These are phyloP conservation scores for Butastur rufipennis DNA, from an alignment of 2,113 vertebrate genomes.

Conservation along the genomic window DNA sequence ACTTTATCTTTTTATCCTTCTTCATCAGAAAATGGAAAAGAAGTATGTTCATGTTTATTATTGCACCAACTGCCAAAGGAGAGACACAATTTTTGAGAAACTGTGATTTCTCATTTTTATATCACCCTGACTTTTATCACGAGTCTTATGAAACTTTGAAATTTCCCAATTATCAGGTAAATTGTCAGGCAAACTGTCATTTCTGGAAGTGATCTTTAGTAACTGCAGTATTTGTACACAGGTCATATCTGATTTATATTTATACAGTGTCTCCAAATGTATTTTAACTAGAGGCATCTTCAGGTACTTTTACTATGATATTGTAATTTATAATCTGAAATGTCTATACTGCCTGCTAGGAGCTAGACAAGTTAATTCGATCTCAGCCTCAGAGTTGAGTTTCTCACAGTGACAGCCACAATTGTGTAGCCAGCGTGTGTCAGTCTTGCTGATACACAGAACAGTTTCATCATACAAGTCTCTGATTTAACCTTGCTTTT, in stretches of 20 bases:
- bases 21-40: not conserved
- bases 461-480: not conserved
- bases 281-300: not conserved
- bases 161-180: not conserved
- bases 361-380: not conserved
- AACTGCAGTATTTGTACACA: not conserved
- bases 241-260: not conserved
- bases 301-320: not conserved
- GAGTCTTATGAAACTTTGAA: not conserved
- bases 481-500: not conserved
- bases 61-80: not conserved
- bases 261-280: not conserved
- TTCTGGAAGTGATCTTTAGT: not conserved
- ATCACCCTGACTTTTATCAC: not conserved
- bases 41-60: not conserved
- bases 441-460: not conserved
- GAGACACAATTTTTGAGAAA: not conserved
- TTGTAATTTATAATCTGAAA: not conserved
- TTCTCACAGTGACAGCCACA: not conserved
- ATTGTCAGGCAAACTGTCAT: not conserved
- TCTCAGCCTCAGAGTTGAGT: not conserved
- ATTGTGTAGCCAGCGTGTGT: not conserved
- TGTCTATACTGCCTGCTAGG: not conserved
- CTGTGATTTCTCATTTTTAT: not conserved
- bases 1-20: not conserved